These are phyloP conservation scores for Zosterops japonicus DNA, from an alignment of 2,113 vertebrate genomes.

Conservation along the genomic window DNA sequence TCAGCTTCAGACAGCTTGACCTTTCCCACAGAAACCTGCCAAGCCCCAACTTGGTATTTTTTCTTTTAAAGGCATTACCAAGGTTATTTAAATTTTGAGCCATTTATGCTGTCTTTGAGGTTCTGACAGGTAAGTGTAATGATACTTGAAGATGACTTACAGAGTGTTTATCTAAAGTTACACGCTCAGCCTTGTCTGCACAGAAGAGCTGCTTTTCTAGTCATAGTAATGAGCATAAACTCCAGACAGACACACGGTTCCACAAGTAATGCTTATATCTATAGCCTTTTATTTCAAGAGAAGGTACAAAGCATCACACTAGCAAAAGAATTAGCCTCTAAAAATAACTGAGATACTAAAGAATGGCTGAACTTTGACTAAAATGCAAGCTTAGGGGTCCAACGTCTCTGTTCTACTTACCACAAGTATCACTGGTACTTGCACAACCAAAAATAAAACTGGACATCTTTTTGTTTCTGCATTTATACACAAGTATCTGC, in stretches of 20 bases:
- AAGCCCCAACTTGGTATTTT: neutral
- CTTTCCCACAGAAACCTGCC: neutral
- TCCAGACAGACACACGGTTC: neutral
- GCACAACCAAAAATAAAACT: neutral
- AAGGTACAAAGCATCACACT: neutral
- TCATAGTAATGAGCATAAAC: neutral
- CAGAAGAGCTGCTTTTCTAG: neutral
- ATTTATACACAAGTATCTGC: neutral
- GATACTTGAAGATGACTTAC: neutral
- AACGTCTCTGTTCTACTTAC: neutral
- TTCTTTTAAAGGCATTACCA: neutral
- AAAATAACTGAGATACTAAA: neutral
- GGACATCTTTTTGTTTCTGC: neutral
- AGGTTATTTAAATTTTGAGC: neutral
- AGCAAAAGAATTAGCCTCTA: neutral
- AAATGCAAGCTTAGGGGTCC: neutral
- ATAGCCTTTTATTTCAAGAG: neutral
- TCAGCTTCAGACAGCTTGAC: neutral
- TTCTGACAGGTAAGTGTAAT: neutral
- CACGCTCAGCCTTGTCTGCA: neutral
- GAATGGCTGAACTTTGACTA: neutral
- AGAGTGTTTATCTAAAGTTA: neutral
- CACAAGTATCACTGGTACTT: neutral
- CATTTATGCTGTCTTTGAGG: neutral
- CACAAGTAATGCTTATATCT: neutral